Percentiles rank a stretch among this genome's conserved stretches.
Evolutionary conservation across 2,797 vertebrate species (phyloP).

Genomic region (Melanotaenia nigrans): DNA sequence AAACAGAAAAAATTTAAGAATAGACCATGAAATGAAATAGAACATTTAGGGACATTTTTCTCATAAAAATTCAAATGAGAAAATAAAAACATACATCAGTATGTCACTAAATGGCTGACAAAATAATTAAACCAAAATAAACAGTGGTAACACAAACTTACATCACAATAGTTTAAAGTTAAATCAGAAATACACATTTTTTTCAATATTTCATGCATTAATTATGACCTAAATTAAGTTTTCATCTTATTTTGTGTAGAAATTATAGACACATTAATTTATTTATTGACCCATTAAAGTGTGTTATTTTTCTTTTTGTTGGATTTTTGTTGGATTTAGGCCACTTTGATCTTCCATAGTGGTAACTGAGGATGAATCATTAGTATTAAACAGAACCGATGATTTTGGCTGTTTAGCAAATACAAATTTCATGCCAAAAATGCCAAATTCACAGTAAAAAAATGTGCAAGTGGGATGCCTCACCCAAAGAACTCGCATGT

Average conservation of each 20-base stretch:
- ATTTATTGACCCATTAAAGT: neutral
- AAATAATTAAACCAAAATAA: too few relatives aligned
- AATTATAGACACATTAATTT: neutral
- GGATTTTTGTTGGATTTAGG: neutral
- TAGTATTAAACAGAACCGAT: constrained; percentile 15
- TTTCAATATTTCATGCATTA: neutral
- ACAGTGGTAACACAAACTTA: neutral
- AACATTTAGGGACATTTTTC: too few relatives aligned
- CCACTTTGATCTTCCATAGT: neutral
- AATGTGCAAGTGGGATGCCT: constrained; percentile 49
- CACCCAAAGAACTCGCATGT: constrained; percentile 95
- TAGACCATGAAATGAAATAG: too few relatives aligned
- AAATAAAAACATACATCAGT: too few relatives aligned
- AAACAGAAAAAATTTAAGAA: too few relatives aligned
- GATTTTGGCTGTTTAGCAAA: constrained; percentile 22
- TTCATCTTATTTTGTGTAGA: neutral
- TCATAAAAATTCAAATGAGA: too few relatives aligned
- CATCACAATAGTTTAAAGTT: neutral
- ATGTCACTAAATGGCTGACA: too few relatives aligned
- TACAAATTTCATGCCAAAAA: constrained; percentile 19
- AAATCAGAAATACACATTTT: neutral
- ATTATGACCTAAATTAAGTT: neutral
- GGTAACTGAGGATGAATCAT: neutral
- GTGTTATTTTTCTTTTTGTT: neutral
- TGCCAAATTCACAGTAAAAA: constrained; percentile 10